Evolutionary conservation across 1,140 invertebrate genomes (phyloP).

Genomic region (Lepidurus couesii): DNA sequence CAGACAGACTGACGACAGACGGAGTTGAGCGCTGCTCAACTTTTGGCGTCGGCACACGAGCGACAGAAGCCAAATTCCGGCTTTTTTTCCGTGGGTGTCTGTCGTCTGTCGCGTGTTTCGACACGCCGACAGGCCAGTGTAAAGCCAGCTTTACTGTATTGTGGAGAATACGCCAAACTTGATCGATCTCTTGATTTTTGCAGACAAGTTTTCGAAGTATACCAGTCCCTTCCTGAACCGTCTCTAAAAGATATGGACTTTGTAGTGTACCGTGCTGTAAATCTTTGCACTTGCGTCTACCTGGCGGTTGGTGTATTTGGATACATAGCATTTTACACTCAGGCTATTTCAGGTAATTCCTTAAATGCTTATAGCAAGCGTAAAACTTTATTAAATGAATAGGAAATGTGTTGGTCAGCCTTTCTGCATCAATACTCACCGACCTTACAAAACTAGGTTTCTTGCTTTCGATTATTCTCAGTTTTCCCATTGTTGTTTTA

Average conservation of each 20-base stretch:
- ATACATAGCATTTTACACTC: constrained; percentile 82
- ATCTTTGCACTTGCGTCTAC: constrained; percentile 83
- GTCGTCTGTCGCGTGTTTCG: too few relatives aligned
- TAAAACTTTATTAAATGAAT: constrained; percentile 40
- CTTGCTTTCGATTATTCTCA: constrained; percentile 87
- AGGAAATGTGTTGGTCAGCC: constrained; percentile 85
- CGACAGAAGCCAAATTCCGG: too few relatives aligned
- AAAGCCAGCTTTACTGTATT: too few relatives aligned
- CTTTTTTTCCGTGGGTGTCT: too few relatives aligned
- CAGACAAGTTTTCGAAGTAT: constrained; percentile 92
- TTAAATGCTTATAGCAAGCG: constrained; percentile 33
- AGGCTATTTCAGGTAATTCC: constrained; percentile 60
- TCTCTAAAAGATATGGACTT: constrained; percentile 82
- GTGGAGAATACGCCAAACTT: neutral
- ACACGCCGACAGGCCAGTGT: too few relatives aligned
- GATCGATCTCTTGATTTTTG: constrained; percentile 40
- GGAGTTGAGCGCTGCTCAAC: too few relatives aligned
- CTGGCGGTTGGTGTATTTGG: constrained; percentile 87
- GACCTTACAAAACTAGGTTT: constrained; percentile 89
- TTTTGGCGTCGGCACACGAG: too few relatives aligned
- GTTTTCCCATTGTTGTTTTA: constrained; percentile 94
- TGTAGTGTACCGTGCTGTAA: constrained; percentile 79
- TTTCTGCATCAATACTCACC: constrained; percentile 69
- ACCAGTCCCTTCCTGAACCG: constrained; percentile 79
- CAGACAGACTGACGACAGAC: too few relatives aligned